These are phyloP conservation scores for Sorex maritimensis DNA, from an alignment of 2,797 vertebrate genomes.

Conservation along the genomic window DNA sequence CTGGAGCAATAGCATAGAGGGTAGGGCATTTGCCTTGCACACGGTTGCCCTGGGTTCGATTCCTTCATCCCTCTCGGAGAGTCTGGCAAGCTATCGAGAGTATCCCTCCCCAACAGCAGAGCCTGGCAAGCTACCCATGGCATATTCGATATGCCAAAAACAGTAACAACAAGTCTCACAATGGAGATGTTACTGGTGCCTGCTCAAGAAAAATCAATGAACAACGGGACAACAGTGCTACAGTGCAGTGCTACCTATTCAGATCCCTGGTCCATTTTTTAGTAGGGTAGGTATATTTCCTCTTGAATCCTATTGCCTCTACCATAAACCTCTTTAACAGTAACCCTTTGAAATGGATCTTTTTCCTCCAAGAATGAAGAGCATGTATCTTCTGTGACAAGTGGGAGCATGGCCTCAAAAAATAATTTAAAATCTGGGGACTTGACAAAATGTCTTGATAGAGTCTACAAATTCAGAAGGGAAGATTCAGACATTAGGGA, in stretches of 20 bases:
- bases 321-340: not conserved
- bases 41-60: too few species aligned
- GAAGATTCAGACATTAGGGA: conserved; percentile 50
- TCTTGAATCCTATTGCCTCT: not conserved
- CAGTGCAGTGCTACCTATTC: not conserved
- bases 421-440: conserved; percentile 70
- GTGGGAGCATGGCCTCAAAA: conserved; percentile 3
- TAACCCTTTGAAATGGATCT: not conserved
- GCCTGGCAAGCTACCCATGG: too few species aligned
- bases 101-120: too few species aligned
- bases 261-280: not conserved
- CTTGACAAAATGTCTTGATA: conserved; percentile 66
- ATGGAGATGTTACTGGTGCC: too few species aligned
- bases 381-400: not conserved
- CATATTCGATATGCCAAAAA: too few species aligned
- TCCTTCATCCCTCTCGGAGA: too few species aligned
- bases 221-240: too few species aligned
- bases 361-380: conserved; percentile 52
- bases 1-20: too few species aligned
- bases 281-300: not conserved
- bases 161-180: too few species aligned
- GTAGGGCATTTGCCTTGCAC: too few species aligned
- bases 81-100: too few species aligned
- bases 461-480: conserved; percentile 60
- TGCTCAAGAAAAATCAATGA: too few species aligned